Evolutionary conservation across 2,113 vertebrate species (phyloP).

Genomic region (Dipodomys spectabilis): DNA sequence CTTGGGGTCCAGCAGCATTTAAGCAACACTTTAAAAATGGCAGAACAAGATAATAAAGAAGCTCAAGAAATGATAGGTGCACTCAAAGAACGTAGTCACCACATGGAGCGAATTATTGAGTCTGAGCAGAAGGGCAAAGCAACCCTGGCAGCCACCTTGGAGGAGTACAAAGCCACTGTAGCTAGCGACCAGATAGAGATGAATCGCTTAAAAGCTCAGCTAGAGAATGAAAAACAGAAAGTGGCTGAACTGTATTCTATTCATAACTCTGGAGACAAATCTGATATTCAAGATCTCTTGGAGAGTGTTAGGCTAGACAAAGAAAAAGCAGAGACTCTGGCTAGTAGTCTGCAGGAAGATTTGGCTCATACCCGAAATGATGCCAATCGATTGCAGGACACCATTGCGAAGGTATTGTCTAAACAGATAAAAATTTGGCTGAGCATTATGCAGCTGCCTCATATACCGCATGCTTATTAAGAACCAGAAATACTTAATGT

Average conservation of each 20-base stretch:
- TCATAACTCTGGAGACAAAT: slow-evolving; percentile 94
- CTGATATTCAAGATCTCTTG: slow-evolving; percentile 94
- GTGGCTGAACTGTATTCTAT: slow-evolving; percentile 95
- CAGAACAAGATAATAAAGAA: slow-evolving; percentile 96
- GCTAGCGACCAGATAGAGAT: slow-evolving; percentile 93
- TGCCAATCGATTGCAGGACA: slow-evolving; percentile 90
- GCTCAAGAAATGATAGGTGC: slow-evolving; percentile 95
- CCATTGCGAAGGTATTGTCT: slow-evolving; percentile 92
- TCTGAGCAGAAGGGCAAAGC: slow-evolving; percentile 92
- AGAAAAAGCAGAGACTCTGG: slow-evolving; percentile 93
- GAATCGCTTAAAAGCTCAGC: slow-evolving; percentile 91
- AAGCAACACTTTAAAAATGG: slow-evolving; percentile 98
- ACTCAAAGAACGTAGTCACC: slow-evolving; percentile 94
- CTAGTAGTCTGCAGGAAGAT: slow-evolving; percentile 91
- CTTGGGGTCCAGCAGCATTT: slow-evolving; percentile 96
- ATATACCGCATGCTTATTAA: rapidly evolving
- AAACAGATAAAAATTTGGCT: too few relatives aligned
- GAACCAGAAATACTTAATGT: not conserved
- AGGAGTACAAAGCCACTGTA: slow-evolving; percentile 92
- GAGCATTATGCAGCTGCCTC: rapidly evolving
- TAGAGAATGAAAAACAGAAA: slow-evolving; percentile 95
- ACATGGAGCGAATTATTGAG: slow-evolving; percentile 95
- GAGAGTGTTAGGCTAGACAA: slow-evolving; percentile 94
- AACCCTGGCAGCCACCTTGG: slow-evolving; percentile 88
- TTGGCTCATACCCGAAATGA: slow-evolving; percentile 92